A percentile compares a stretch with the other conserved stretches of the same genome.
These are phyloP conservation scores for Marmota monax DNA, from an alignment of 2,113 vertebrate species.

Conservation along the genomic window DNA sequence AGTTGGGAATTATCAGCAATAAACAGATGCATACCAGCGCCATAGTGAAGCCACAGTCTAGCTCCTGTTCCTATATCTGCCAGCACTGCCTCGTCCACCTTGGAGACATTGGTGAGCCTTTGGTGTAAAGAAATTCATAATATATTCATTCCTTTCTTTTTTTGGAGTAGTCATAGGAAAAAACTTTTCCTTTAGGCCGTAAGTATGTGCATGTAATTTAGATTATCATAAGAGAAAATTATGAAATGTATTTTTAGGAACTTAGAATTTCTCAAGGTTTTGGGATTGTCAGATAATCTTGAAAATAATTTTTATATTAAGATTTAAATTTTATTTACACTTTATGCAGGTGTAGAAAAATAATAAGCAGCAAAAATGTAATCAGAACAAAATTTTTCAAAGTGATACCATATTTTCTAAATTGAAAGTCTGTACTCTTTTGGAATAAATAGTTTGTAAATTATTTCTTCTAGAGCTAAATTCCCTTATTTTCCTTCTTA, in stretches of 20 bases:
- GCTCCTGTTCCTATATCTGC: conserved; percentile 99
- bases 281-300: not conserved
- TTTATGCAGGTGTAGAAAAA: conserved; percentile 47
- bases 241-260: conserved; percentile 60
- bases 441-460: conserved; percentile 29
- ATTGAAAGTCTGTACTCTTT: not conserved
- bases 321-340: conserved; percentile 62
- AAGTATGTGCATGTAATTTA: not conserved
- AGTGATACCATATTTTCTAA: not conserved
- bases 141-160: fast-evolving
- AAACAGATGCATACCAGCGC: conserved; percentile 93
- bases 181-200: not conserved
- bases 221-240: not conserved
- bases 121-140: conserved; percentile 20
- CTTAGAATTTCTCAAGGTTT: conserved; percentile 21
- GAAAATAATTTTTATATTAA: conserved; percentile 66
- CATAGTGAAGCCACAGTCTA: conserved; percentile 98
- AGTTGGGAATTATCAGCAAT: conserved; percentile 99
- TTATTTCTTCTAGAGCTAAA: conserved; percentile 7
- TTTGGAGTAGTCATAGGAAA: not conserved
- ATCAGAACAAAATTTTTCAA: conserved; percentile 31
- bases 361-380: conserved; percentile 63
- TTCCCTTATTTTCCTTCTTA: conserved; percentile 62
- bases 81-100: conserved; percentile 99
- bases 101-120: conserved; percentile 97